Evolutionary conservation across 2,797 vertebrate species (phyloP), one percentile per base, ranked within the genome.

Genomic region (Natrix natrix): DNA sequence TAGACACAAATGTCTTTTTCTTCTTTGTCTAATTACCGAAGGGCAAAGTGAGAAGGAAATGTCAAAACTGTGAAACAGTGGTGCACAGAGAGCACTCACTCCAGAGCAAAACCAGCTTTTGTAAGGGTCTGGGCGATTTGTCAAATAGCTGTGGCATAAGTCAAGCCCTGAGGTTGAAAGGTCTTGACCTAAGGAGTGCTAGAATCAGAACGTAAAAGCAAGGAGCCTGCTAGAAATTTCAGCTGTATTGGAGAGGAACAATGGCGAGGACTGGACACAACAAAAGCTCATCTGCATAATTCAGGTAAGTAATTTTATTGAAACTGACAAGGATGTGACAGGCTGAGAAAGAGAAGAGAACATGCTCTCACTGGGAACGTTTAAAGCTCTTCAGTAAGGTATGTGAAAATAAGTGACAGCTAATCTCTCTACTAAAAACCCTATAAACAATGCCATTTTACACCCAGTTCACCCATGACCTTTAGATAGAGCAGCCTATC

Each of bases 81-180:
- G 96, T 97, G 98, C 97, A 97, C 96, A 97, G 98, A 98, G 97
- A 97, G 94, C 96, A 97, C 98, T 98, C 98, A 98, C 96, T 98
- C 98, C 98, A 98, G 97, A 98, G 98, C 97, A 98, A 98, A 98
- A 98, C 97, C 95, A 96, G 97, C 98, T 98, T 99, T 99, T 99
- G 98, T 99, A 98, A 98, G 97, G 97, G 96, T 93, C 94, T 95
- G 97, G 98, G 97, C 97, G 98, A 99, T 99, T 99, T 99, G 98
- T 99, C 98, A 99, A 98, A 98, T 97, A 97, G 97, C 93, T 97
- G 98, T 99, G 99, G 99, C 99, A 99, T 98, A 99, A 99, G 99
- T 99, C 98, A 99, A 99, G 98, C 98, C 98, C 98, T 96, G 98
- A 98, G 98, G 99, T 99, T 99, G 98, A 99, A 99, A 99, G 99